A percentile compares a stretch with the other conserved stretches of the same genome.
These are phyloP conservation scores for Hycleus cichorii DNA, from an alignment of 1,140 invertebrate genomes.

Conservation along the genomic window DNA sequence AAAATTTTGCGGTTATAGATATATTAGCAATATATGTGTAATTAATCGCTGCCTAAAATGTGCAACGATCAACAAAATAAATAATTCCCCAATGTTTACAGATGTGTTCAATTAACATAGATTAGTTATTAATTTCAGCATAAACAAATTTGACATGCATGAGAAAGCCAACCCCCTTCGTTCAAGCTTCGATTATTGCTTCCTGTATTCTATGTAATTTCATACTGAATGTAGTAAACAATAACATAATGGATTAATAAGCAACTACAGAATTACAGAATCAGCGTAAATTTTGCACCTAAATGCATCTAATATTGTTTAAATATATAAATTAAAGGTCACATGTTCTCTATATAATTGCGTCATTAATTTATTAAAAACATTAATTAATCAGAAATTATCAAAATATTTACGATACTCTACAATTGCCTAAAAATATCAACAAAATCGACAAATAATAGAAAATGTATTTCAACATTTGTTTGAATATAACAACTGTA, in stretches of 20 bases:
- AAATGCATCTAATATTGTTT: conserved; percentile 5
- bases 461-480: too few species aligned
- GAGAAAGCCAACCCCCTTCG: conserved; percentile 7
- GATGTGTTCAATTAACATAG: conserved; percentile 10
- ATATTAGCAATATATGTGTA: too few species aligned
- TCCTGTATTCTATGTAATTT: conserved; percentile 15
- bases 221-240: conserved; percentile 13
- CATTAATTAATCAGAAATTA: too few species aligned
- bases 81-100: conserved; percentile 6
- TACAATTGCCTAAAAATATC: too few species aligned
- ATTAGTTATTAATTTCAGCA: conserved; percentile 13
- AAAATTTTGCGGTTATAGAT: too few species aligned
- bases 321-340: background rate
- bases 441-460: too few species aligned
- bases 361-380: too few species aligned
- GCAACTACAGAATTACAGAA: conserved; percentile 10
- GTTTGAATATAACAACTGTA: too few species aligned
- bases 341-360: too few species aligned
- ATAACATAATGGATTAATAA: conserved; percentile 16
- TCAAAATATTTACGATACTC: too few species aligned
- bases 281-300: background rate
- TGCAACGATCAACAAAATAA: conserved; percentile 6
- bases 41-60: too few species aligned
- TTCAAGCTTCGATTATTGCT: conserved; percentile 12
- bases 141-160: conserved; percentile 15